These are phyloP conservation scores for Melanchra persicariae DNA, from an alignment of 2,888 invertebrate species.

Conservation along the genomic window DNA sequence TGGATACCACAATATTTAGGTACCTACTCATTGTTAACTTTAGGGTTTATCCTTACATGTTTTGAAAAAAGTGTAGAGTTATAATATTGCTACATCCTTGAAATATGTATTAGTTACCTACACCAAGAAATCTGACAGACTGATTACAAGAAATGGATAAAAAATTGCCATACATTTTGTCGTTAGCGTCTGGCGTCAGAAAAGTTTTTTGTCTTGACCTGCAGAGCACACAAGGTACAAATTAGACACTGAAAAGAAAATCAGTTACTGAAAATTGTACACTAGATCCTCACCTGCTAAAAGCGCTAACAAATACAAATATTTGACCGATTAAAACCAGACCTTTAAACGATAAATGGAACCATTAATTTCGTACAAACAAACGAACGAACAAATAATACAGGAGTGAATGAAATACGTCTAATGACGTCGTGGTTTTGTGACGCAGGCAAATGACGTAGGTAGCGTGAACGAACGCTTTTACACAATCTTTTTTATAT, in stretches of 20 bases:
- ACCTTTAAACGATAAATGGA: conserved; percentile 36
- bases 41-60: too few species aligned
- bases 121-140: neutral
- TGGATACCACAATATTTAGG: too few species aligned
- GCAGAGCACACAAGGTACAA: neutral
- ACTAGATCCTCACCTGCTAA: neutral
- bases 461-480: conserved; percentile 30
- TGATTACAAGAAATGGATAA: neutral
- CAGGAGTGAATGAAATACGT: conserved; percentile 44
- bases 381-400: conserved; percentile 20
- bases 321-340: conserved; percentile 34
- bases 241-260: conserved; percentile 13
- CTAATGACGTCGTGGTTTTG: conserved; percentile 52
- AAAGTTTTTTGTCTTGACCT: too few species aligned
- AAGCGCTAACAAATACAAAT: conserved; percentile 26
- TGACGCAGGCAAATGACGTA: conserved; percentile 52
- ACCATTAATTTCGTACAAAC: conserved; percentile 45
- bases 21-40: too few species aligned
- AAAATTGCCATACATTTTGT: too few species aligned
- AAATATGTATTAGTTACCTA: too few species aligned
- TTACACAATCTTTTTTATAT: conserved; percentile 22
- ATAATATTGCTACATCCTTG: neutral
- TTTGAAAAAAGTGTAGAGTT: too few species aligned
- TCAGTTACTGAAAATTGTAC: conserved; percentile 12
- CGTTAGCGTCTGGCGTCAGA: too few species aligned